A percentile compares a stretch with the other conserved stretches of the same genome.
These are phyloP conservation scores for Pristionchus arcanus DNA, from an alignment of 2,888 invertebrate species.

Conservation along the genomic window DNA sequence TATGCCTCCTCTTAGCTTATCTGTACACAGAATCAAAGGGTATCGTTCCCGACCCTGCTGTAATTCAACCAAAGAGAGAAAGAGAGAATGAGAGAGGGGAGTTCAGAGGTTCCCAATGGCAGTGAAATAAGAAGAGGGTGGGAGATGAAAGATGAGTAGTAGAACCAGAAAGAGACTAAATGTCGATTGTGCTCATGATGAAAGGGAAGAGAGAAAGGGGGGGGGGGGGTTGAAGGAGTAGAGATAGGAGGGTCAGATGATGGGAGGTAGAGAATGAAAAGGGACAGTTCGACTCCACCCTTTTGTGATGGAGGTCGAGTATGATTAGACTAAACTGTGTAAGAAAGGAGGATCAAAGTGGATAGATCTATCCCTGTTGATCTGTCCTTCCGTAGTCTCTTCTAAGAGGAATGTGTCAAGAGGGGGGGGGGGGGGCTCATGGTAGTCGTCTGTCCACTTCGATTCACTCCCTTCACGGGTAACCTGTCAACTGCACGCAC, in stretches of 20 bases:
- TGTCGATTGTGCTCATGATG: conserved; percentile 42
- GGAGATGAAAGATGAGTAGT: conserved; percentile 43
- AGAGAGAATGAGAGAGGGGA: conserved; percentile 9
- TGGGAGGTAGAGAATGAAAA: conserved; percentile 43
- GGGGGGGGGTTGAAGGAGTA: conserved; percentile 6
- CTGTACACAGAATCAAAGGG: conserved; percentile 7
- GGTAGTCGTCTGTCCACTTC: not conserved
- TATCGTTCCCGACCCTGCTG: not conserved
- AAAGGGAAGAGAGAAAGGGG: not conserved
- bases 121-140: not conserved
- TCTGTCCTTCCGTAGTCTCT: not conserved
- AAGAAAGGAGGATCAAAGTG: not conserved
- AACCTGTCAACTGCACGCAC: conserved; percentile 33
- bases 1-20: conserved; percentile 19
- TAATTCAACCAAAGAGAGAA: conserved; percentile 23
- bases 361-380: not conserved
- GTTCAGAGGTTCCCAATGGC: conserved; percentile 16
- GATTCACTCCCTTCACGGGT: not conserved
- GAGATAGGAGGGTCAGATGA: conserved; percentile 36
- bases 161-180: conserved; percentile 38
- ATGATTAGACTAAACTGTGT: not conserved
- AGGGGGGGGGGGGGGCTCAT: not conserved
- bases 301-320: not conserved
- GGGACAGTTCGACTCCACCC: conserved; percentile 36
- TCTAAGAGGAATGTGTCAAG: not conserved